Evolutionary conservation across 2,113 vertebrate species (phyloP).

Genomic region (Poeciliopsis turrubarensis): DNA sequence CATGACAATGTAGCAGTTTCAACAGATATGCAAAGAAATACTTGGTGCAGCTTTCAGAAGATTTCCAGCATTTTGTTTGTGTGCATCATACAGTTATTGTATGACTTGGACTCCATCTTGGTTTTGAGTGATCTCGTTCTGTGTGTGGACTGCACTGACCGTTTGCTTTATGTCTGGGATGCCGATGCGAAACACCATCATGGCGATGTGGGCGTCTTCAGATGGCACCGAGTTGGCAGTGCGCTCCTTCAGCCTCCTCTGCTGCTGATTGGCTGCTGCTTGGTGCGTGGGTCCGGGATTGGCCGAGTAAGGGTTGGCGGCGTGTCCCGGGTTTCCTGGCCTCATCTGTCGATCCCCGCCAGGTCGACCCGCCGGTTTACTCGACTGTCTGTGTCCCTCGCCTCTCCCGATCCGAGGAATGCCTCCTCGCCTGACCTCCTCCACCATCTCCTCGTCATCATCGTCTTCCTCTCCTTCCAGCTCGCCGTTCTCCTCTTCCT

Average conservation of each 20-base stretch:
- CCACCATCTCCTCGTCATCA: conserved; percentile 66
- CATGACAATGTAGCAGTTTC: too few species aligned
- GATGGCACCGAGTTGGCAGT: conserved; percentile 78
- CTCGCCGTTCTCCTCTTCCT: conserved; percentile 78
- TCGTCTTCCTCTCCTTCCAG: conserved; percentile 77
- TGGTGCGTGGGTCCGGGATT: conserved; percentile 79
- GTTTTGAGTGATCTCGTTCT: neutral
- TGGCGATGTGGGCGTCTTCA: conserved; percentile 88
- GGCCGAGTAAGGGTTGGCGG: conserved; percentile 77
- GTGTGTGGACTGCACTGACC: conserved; percentile 75
- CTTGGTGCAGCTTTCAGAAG: neutral
- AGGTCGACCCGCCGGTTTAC: conserved; percentile 60
- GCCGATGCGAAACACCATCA: conserved; percentile 95
- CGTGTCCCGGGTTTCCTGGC: conserved; percentile 70
- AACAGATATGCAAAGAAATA: too few species aligned
- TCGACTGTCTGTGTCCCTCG: conserved; percentile 73
- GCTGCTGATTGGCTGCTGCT: conserved; percentile 74
- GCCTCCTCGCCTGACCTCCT: conserved; percentile 68
- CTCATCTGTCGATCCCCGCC: conserved; percentile 66
- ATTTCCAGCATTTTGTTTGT: neutral
- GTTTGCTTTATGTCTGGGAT: conserved; percentile 95
- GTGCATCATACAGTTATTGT: neutral
- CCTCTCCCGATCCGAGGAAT: conserved; percentile 60
- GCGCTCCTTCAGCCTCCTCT: conserved; percentile 83
- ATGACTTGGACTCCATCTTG: neutral